These are phyloP conservation scores for Clupea harengus DNA, from an alignment of 2,113 vertebrate genomes.

Conservation along the genomic window DNA sequence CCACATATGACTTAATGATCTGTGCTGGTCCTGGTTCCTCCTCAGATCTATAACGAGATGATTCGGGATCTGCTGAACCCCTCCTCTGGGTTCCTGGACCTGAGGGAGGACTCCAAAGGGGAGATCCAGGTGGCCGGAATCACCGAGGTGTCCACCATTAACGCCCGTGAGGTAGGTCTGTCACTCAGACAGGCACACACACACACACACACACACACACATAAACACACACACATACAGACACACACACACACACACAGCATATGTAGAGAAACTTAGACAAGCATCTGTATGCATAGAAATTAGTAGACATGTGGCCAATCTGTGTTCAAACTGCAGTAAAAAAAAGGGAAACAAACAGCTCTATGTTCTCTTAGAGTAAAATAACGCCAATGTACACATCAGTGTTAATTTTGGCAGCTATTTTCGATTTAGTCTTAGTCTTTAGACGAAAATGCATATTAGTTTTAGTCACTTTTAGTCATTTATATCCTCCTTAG, in stretches of 20 bases:
- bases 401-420: too few relatives aligned
- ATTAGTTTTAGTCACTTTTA: too few relatives aligned
- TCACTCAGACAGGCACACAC: not conserved
- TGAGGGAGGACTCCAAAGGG: slow-evolving; percentile 86
- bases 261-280: too few relatives aligned
- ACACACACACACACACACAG: not conserved
- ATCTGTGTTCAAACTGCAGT: not conserved
- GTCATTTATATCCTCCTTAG: too few relatives aligned
- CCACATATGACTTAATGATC: not conserved
- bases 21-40: slow-evolving; percentile 14
- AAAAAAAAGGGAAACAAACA: not conserved
- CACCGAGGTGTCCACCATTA: slow-evolving; percentile 86
- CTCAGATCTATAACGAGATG: slow-evolving; percentile 94
- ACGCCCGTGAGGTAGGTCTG: slow-evolving; percentile 79
- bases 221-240: not conserved
- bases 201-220: not conserved
- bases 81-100: slow-evolving; percentile 81
- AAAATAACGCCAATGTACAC: too few relatives aligned
- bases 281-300: not conserved
- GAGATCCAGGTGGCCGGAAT: slow-evolving; percentile 86
- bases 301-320: not conserved
- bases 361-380: too few relatives aligned
- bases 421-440: too few relatives aligned
- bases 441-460: too few relatives aligned
- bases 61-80: slow-evolving; percentile 90